Evolutionary conservation across 2,113 vertebrate genomes (phyloP).

Genomic region (Dinomys branickii): DNA sequence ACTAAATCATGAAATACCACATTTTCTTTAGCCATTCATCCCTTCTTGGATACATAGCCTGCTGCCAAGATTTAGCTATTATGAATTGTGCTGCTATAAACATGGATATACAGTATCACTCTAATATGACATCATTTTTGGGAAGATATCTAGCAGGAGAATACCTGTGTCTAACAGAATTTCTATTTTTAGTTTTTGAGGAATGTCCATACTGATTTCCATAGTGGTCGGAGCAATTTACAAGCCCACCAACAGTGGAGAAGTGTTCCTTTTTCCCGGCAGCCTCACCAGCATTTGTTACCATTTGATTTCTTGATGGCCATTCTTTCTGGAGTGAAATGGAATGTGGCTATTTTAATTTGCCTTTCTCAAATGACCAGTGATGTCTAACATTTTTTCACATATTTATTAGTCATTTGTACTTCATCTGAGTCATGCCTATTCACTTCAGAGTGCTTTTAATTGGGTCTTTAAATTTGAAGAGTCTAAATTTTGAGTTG

Average conservation of each 20-base stretch:
- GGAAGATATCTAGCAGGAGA: background rate
- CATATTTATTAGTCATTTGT: background rate
- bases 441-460: background rate
- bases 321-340: background rate
- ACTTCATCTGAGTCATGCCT: background rate
- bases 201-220: background rate
- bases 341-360: background rate
- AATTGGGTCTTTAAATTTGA: background rate
- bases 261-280: background rate
- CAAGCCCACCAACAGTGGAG: background rate
- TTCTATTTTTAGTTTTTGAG: background rate
- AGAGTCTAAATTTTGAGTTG: background rate
- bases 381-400: background rate
- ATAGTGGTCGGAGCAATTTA: background rate
- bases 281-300: background rate
- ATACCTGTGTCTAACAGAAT: background rate
- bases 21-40: background rate
- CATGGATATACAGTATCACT: background rate
- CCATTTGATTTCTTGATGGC: background rate
- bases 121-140: background rate
- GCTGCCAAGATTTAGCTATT: background rate
- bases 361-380: background rate
- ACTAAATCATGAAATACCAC: too few relatives aligned
- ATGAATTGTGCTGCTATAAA: background rate
- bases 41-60: background rate